Evolutionary conservation across 1,140 invertebrate species (phyloP).

Genomic region (Idris sp.): DNA sequence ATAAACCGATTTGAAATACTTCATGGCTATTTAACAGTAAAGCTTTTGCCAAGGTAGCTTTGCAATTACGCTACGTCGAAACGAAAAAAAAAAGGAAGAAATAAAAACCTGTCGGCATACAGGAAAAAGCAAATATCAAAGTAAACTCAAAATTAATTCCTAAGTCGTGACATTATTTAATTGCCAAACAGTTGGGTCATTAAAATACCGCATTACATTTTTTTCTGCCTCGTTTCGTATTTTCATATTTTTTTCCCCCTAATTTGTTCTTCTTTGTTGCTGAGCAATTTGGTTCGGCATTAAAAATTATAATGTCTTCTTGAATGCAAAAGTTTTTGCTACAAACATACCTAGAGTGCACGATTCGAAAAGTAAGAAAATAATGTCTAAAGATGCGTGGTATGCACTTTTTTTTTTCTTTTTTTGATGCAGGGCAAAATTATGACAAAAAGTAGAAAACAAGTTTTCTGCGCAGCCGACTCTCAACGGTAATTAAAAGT

Average conservation of each 20-base stretch:
- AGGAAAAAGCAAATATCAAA: constrained; percentile 42
- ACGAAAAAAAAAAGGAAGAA: too few relatives aligned
- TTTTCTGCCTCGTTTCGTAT: not conserved
- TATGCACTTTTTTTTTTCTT: too few relatives aligned
- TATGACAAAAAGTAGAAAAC: constrained; percentile 17
- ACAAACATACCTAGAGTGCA: too few relatives aligned
- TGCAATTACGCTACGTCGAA: constrained; percentile 19
- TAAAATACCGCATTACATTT: constrained; percentile 2
- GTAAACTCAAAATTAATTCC: constrained; percentile 33
- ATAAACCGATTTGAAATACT: constrained; percentile 46
- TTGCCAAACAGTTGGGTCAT: constrained; percentile 16
- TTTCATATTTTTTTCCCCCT: not conserved
- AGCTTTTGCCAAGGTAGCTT: constrained; percentile 29
- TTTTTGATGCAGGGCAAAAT: constrained; percentile 20
- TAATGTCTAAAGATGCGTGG: constrained; percentile 6
- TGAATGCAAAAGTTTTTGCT: constrained; percentile 19
- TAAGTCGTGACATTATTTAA: constrained; percentile 22
- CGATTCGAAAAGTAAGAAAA: constrained; percentile 20
- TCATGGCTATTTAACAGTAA: constrained; percentile 19
- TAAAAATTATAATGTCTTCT: constrained; percentile 36
- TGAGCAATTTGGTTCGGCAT: constrained; percentile 25
- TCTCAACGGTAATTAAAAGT: constrained; percentile 48
- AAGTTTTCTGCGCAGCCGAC: constrained; percentile 6
- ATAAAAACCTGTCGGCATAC: too few relatives aligned
- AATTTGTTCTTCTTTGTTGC: constrained; percentile 3